Evolutionary conservation across 1,140 invertebrate genomes (phyloP).

Genomic region (Ceratina japonica): DNA sequence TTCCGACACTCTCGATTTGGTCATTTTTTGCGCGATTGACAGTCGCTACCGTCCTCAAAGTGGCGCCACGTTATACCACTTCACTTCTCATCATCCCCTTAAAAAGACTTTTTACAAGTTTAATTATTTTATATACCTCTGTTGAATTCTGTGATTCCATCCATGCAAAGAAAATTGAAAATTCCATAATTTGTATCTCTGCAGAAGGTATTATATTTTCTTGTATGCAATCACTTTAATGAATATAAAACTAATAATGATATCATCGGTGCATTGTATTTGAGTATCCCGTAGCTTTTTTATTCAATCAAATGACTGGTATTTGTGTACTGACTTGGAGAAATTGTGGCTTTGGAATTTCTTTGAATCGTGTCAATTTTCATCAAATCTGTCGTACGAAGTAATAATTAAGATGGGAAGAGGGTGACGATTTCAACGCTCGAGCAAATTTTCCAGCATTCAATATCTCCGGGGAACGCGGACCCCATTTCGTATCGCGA

Average conservation of each 20-base stretch:
- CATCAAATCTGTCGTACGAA: too few relatives aligned
- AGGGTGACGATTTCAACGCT: slow-evolving; percentile 12
- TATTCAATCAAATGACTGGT: too few relatives aligned
- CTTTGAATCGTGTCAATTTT: too few relatives aligned
- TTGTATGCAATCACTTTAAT: neutral
- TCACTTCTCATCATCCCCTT: neutral
- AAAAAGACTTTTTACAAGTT: slow-evolving; percentile 7
- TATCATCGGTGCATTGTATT: neutral
- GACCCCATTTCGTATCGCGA: slow-evolving; percentile 43
- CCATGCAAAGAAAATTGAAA: too few relatives aligned
- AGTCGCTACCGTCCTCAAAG: slow-evolving; percentile 41
- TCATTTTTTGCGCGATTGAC: slow-evolving; percentile 31
- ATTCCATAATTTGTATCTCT: neutral
- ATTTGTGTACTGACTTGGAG: too few relatives aligned
- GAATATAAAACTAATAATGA: neutral
- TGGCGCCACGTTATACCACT: slow-evolving; percentile 51
- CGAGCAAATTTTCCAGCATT: slow-evolving; percentile 27
- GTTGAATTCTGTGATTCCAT: neutral
- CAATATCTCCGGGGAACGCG: neutral
- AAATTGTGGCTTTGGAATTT: too few relatives aligned
- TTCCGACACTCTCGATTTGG: slow-evolving; percentile 41
- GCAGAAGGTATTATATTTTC: neutral
- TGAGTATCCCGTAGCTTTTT: too few relatives aligned
- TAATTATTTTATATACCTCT: slow-evolving; percentile 26
- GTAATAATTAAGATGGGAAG: too few relatives aligned